Percentiles rank a stretch among this genome's conserved stretches.
Conservation (phyloP, 2,888 invertebrate species). For the Spilarctia lutea region DNA sequence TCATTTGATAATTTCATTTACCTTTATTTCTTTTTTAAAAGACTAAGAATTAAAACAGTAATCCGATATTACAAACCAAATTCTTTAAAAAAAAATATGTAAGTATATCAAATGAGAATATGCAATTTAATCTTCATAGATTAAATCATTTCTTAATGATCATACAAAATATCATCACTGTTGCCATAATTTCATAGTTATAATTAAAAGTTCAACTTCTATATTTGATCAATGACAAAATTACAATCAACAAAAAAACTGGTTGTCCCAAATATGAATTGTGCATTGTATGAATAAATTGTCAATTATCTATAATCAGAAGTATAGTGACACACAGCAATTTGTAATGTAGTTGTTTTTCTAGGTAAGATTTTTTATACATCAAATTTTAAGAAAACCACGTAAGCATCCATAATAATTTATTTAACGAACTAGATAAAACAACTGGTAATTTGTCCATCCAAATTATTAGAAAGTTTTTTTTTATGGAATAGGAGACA, state of each 20-base stretch:
- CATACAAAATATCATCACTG: conserved; percentile 9
- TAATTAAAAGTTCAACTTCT: not conserved
- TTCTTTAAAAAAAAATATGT: too few relatives aligned
- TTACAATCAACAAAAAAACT: not conserved
- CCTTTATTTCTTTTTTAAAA: too few relatives aligned
- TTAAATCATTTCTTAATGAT: too few relatives aligned
- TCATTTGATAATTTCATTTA: too few relatives aligned
- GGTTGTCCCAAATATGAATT: not conserved
- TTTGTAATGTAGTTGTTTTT: not conserved
- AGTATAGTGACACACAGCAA: not conserved
- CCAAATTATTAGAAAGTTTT: not conserved
- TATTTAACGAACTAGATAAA: not conserved
- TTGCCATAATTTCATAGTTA: not conserved
- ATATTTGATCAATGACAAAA: conserved; percentile 11
- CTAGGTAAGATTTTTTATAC: not conserved
- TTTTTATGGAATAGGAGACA: too few relatives aligned
- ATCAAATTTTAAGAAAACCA: not conserved
- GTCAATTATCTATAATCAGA: not conserved
- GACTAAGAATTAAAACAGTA: too few relatives aligned
- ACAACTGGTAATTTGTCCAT: not conserved
- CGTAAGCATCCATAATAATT: not conserved
- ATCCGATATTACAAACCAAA: too few relatives aligned
- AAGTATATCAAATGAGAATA: too few relatives aligned
- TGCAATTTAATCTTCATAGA: not conserved
- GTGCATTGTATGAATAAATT: not conserved